These are phyloP conservation scores for Anser brachyrhynchus DNA, from an alignment of 2,113 vertebrate genomes.

Conservation along the genomic window DNA sequence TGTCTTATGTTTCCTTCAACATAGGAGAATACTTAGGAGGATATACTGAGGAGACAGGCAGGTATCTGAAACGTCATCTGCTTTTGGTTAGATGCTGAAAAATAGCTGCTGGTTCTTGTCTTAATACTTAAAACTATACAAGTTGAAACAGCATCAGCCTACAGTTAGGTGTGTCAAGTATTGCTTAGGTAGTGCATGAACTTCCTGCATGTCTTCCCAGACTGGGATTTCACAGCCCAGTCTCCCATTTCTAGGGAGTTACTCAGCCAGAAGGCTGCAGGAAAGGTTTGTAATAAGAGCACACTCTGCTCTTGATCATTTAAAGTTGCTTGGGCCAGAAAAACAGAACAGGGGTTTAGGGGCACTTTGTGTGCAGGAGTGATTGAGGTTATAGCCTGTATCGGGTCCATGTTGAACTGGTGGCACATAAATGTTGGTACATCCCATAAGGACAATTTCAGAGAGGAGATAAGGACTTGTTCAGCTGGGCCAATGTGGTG, in stretches of 20 bases:
- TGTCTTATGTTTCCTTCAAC: neutral
- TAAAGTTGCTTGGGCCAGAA: neutral
- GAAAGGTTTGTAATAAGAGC: neutral
- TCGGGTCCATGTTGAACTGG: accelerated
- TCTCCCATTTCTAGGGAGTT: neutral
- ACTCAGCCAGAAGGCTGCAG: neutral
- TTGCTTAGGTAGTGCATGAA: accelerated
- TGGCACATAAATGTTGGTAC: neutral
- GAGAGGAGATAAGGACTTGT: neutral
- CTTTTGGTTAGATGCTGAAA: neutral
- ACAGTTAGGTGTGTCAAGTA: neutral
- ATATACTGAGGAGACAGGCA: neutral
- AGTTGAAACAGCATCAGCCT: neutral
- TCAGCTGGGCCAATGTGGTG: neutral
- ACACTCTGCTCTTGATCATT: neutral
- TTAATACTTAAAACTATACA: neutral
- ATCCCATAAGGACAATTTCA: neutral
- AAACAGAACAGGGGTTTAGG: neutral
- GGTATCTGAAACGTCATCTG: neutral
- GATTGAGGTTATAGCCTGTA: neutral
- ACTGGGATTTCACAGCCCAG: neutral
- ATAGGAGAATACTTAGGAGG: neutral
- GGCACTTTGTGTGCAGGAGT: neutral
- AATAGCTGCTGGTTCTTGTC: neutral
- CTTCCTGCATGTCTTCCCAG: neutral